Evolutionary conservation across 2,113 vertebrate species (phyloP).

Genomic region (Sylvia atricapilla): DNA sequence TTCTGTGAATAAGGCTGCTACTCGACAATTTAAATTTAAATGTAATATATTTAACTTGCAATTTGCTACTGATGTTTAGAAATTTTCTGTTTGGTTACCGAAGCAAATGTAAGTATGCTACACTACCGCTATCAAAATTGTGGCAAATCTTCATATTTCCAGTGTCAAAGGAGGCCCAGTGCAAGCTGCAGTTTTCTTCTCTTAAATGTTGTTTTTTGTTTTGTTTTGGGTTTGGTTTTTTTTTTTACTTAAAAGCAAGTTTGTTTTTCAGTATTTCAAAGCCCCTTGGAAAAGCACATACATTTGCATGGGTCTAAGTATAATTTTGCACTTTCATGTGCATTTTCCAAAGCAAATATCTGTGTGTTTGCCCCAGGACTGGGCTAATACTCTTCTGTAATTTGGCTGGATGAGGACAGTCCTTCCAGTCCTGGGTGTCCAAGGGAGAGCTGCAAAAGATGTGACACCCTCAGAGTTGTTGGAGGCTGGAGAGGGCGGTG

Average conservation of each 20-base stretch:
- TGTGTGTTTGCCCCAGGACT: background rate
- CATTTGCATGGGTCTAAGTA: background rate
- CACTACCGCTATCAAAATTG: background rate
- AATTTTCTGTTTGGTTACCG: background rate
- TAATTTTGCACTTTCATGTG: accelerated
- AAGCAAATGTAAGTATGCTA: background rate
- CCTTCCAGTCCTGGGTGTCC: background rate
- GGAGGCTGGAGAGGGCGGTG: background rate
- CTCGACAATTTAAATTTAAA: background rate
- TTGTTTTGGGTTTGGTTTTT: background rate
- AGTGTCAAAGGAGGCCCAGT: background rate
- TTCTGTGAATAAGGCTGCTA: background rate
- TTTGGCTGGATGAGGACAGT: background rate
- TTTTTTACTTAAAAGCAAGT: background rate
- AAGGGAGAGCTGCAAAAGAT: background rate
- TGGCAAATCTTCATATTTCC: background rate
- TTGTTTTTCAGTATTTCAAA: background rate
- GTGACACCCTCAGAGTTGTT: background rate
- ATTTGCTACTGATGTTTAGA: background rate
- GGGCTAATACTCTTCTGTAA: background rate
- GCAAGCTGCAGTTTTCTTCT: background rate
- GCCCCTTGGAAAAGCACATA: background rate
- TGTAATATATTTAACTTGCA: background rate
- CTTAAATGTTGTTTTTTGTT: background rate
- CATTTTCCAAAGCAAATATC: background rate